Conservation (phyloP, 2,113 vertebrate genomes). For the Origma solitaria region DNA sequence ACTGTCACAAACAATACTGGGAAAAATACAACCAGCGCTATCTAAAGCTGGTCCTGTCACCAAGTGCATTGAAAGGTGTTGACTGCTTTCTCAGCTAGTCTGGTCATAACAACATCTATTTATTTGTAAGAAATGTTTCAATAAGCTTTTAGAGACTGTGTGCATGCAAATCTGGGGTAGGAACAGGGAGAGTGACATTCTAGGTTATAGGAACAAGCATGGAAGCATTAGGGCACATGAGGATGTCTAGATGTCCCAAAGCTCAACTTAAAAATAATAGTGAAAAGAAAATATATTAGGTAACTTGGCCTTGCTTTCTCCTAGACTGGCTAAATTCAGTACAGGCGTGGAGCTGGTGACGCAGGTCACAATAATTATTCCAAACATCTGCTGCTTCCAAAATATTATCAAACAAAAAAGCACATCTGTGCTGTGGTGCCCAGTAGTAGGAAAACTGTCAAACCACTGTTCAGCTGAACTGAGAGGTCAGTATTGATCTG, state of each 20-base stretch:
- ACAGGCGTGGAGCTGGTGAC: not conserved
- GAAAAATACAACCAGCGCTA: not conserved
- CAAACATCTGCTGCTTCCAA: not conserved
- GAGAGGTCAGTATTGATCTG: not conserved
- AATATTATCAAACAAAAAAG: not conserved
- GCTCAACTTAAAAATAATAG: not conserved
- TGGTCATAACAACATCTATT: not conserved
- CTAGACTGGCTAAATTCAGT: not conserved
- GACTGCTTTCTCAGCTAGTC: not conserved
- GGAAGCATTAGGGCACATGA: not conserved
- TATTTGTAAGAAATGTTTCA: not conserved
- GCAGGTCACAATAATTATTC: not conserved
- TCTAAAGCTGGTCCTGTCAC: not conserved
- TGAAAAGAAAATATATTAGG: not conserved
- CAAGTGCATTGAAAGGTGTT: not conserved
- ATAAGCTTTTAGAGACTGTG: not conserved
- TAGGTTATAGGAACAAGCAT: not conserved
- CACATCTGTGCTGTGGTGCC: not conserved
- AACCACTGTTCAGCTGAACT: not conserved
- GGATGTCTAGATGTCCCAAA: not conserved
- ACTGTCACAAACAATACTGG: not conserved
- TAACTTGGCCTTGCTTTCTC: not conserved
- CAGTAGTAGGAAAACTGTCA: not conserved
- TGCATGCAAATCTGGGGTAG: not conserved
- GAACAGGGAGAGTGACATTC: not conserved